Base-by-base conservation (phyloP, 2,797 vertebrate species). In the Lateolabrax maculatus region DNA sequence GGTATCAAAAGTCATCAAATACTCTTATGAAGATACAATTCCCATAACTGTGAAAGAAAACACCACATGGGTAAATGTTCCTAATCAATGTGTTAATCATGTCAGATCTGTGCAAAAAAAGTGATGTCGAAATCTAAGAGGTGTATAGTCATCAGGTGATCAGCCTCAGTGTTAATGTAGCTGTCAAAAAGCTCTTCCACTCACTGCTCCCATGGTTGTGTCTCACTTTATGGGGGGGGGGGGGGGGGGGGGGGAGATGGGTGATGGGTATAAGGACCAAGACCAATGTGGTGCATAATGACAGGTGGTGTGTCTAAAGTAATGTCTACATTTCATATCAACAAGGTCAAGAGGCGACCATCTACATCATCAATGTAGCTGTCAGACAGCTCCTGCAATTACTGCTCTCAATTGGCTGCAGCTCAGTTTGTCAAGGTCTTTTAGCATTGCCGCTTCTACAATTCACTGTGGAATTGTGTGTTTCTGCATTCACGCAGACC, bases 351-450 rank as follows among this genome's bases (percentile, higher is more conserved):
- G 57, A 81, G 91, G 87, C 73, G 68, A 73, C 73, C 61, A 70
- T 87, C 87, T 77, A 41, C 77, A 85, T 84, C 81, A 80, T 80
- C 81, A 87, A 89, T 87, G 85, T 81, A 90, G 90, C 91, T 92
- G 91, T 93, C 92, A 93, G 83, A 88, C 81, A 87, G 85, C 81
- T 88, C 84, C 88, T 91, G 87, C 81, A 91, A 91, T 94, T 89
- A 93, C 69, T 76, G 78, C 72, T 82, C 83, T 80, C 77, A 74
- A 87, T 90, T 93, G 84, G 88, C 84, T 71, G 84, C 74, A 73
- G 77, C 89, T 91, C 91, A 87, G 80, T 92, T 93, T 93, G 89
- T 93, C 91, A 94, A 89, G 91, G 92, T 89, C 82, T 89, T 92
- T 94, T 90, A 93, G 64, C 51, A 51, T 44, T 84, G 88, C 92